These are phyloP conservation scores for Antitype chi DNA, from an alignment of 2,888 invertebrate species.

Conservation along the genomic window DNA sequence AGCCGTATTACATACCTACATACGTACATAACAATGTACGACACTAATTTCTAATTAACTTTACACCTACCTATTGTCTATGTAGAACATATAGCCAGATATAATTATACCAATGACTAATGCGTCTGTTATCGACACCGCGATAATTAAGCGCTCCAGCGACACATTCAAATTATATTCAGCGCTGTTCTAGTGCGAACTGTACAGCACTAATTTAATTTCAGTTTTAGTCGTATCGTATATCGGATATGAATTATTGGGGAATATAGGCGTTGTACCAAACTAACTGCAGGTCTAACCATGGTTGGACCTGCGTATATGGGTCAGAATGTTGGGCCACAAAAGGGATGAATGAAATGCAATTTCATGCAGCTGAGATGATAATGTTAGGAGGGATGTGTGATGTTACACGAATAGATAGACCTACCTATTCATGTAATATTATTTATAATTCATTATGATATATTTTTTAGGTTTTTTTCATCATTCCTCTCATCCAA, in stretches of 20 bases:
- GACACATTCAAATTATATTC: constrained; percentile 39
- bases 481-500: too few species aligned
- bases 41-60: constrained; percentile 34
- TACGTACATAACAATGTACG: constrained; percentile 1
- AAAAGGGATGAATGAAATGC: too few species aligned
- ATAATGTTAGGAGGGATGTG: too few species aligned
- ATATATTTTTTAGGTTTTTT: too few species aligned
- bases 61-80: not conserved
- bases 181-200: constrained; percentile 19
- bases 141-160: constrained; percentile 50
- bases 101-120: constrained; percentile 48
- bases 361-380: too few species aligned
- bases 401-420: too few species aligned
- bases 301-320: too few species aligned
- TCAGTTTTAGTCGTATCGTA: constrained; percentile 15
- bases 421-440: too few species aligned
- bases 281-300: not conserved
- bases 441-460: too few species aligned
- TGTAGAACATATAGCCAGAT: not conserved
- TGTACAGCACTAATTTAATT: constrained; percentile 32
- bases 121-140: constrained; percentile 50
- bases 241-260: constrained; percentile 16
- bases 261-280: not conserved
- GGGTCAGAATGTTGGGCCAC: too few species aligned
- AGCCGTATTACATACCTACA: not conserved